phyloP scores from a whole-genome alignment of 2,888 invertebrate species.

The Gisinianus flammeolus region DNA sequence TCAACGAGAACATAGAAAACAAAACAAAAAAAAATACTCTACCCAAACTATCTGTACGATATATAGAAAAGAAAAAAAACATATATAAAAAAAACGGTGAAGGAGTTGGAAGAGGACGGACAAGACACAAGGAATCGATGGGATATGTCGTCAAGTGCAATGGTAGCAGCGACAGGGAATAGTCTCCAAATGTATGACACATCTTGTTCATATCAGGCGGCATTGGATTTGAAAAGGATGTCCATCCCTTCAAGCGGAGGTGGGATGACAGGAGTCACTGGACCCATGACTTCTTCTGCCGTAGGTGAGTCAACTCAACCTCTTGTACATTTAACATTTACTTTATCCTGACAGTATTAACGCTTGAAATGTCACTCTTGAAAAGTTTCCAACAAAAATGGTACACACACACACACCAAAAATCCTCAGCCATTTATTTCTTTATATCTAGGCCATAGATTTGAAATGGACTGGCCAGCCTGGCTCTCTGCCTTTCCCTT shows the following conservation, averaged over 20 bases:
- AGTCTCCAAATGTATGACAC: constrained; percentile 80
- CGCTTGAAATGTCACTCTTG: constrained; percentile 1
- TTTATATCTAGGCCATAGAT: constrained; percentile 6
- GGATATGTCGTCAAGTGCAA: constrained; percentile 58
- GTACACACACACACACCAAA: neutral
- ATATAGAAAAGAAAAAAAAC: neutral
- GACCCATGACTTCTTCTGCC: constrained; percentile 57
- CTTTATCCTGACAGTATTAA: constrained; percentile 12
- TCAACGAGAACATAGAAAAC: no score
- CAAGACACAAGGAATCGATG: constrained; percentile 38
- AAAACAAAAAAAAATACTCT: no score
- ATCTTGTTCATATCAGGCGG: constrained; percentile 89
- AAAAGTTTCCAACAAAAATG: constrained; percentile 15
- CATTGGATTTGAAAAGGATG: constrained; percentile 75
- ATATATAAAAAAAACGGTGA: neutral
- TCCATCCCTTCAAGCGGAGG: constrained; percentile 59
- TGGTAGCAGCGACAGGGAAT: constrained; percentile 58
- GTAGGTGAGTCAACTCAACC: constrained; percentile 53
- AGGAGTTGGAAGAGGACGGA: neutral
- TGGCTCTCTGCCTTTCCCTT: neutral
- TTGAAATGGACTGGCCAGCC: neutral
- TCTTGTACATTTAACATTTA: neutral
- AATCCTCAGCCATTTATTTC: constrained; percentile 7
- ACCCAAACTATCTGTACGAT: no score
- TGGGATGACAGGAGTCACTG: constrained; percentile 58